Evolutionary conservation across 1,140 invertebrate species (phyloP), one percentile per base, ranked within the genome.

Genomic region (Drosophila sp.): DNA sequence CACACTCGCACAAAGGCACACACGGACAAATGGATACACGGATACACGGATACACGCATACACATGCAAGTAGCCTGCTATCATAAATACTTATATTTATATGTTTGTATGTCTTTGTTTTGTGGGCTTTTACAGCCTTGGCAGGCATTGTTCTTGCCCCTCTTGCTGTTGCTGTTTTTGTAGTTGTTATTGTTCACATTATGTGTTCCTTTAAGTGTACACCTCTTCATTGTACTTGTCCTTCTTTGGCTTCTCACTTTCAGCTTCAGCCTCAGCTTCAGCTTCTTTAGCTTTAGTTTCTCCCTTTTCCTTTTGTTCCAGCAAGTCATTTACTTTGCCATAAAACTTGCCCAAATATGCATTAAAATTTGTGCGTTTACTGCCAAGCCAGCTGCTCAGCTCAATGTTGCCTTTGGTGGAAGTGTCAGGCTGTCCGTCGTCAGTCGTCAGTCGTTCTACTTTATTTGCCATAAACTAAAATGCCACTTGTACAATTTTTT

Each of bases 301-400:
- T 32, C 14, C 51, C 43, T 41, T n/a, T n/a, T n/a, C n/a, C n/a
- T n/a, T 69, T 56, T 66, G 70, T 67, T 62, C 57, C 62, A 56
- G 29, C 70, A 72, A 67, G 43, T 67, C 62, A 67, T 76, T 76
- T 73, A 67, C 74, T 76, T 76, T 62, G 70, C 53, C 63, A 65
- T 76, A 76, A 76, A 76, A 72, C 71, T 75, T 75, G 53, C 67
- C 59, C 59, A 66, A 72, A 72, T 72, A 72, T 62, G 53, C 69
- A 72, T 72, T 72, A 72, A 72, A 72, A 58, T 66, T 66, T 72
- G 45, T 57, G 56, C 71, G 70, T 76, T 73, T 50, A 76, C 69
- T 50, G 36, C 45, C 21, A 8, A 14, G 69, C 62, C 69, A 72
- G 69, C 69, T 72, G 69, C 69, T 69, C 65, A 53, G 50, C 13